These are phyloP conservation scores for Halocaridina rubra DNA, from an alignment of 2,888 invertebrate genomes.

Conservation along the genomic window DNA sequence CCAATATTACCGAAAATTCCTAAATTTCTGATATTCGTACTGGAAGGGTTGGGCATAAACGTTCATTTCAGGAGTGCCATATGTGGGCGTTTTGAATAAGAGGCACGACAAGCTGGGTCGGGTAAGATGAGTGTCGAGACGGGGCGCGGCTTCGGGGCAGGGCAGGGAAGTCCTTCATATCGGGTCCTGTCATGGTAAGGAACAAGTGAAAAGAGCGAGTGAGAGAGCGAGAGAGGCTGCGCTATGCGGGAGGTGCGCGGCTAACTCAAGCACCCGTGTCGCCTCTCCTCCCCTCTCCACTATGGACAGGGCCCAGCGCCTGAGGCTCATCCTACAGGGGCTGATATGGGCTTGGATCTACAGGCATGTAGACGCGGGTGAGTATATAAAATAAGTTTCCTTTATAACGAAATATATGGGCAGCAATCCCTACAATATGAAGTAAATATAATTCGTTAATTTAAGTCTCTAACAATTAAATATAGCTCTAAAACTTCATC, in stretches of 20 bases:
- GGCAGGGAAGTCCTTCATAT: slow-evolving; percentile 23
- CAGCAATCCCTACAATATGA: too few species aligned
- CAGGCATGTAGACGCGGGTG: slow-evolving; percentile 55
- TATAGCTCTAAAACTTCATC: too few species aligned
- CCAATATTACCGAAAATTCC: too few species aligned
- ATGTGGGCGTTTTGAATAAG: neutral
- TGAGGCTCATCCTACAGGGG: slow-evolving; percentile 57
- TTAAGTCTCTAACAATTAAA: too few species aligned
- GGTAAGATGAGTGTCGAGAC: slow-evolving; percentile 12
- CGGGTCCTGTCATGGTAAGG: slow-evolving; percentile 55
- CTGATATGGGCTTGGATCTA: slow-evolving; percentile 62
- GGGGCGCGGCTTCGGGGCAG: slow-evolving; percentile 1
- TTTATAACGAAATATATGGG: too few species aligned
- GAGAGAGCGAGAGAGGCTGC: slow-evolving; percentile 28
- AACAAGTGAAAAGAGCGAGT: slow-evolving; percentile 36
- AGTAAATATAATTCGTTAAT: too few species aligned
- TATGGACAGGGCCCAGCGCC: slow-evolving; percentile 62
- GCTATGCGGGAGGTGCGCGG: slow-evolving; percentile 50
- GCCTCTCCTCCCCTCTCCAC: slow-evolving; percentile 20
- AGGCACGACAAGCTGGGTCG: slow-evolving; percentile 29
- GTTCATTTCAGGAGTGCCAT: neutral
- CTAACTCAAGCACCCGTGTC: slow-evolving; percentile 17
- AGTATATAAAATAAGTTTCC: too few species aligned
- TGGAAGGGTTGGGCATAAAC: neutral
- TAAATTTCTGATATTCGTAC: too few species aligned